These are phyloP conservation scores for Sminthurides bifidus DNA, from an alignment of 1,140 invertebrate genomes.

Conservation along the genomic window DNA sequence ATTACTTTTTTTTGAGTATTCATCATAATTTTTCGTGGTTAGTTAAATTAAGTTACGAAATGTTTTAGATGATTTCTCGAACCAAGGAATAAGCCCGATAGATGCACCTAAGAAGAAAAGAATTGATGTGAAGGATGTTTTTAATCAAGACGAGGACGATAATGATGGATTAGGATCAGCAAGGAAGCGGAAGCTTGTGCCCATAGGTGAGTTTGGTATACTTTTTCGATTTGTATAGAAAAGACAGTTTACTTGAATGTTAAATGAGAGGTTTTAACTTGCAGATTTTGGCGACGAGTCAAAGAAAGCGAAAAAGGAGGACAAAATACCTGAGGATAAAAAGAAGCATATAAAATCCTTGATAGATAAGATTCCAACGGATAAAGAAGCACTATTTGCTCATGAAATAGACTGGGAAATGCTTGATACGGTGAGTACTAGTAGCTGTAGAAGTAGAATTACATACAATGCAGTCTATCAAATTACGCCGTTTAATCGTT, in stretches of 20 bases:
- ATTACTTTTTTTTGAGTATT: background rate
- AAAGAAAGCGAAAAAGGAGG: conserved; percentile 46
- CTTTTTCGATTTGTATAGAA: background rate
- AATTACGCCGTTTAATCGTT: background rate
- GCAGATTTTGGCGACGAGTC: conserved; percentile 43
- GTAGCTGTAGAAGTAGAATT: background rate
- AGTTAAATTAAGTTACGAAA: background rate
- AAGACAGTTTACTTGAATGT: background rate
- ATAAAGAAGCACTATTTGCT: conserved; percentile 87
- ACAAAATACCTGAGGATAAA: conserved; percentile 84
- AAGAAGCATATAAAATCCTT: conserved; percentile 83
- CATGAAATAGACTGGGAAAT: conserved; percentile 85
- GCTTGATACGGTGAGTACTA: conserved; percentile 56
- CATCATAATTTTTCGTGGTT: no score
- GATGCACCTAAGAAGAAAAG: conserved; percentile 52
- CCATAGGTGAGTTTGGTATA: conserved; percentile 48
- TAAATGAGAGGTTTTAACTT: background rate
- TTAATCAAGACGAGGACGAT: conserved; percentile 80
- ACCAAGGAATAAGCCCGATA: conserved; percentile 20
- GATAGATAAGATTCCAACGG: conserved; percentile 96
- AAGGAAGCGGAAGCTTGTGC: conserved; percentile 73
- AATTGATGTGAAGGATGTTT: conserved; percentile 75
- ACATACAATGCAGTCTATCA: background rate
- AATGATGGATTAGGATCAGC: conserved; percentile 44
- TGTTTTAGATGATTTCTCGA: conserved; percentile 27